These are phyloP conservation scores for Trichogramma pretiosum DNA, from an alignment of 1,140 invertebrate species.

Conservation along the genomic window DNA sequence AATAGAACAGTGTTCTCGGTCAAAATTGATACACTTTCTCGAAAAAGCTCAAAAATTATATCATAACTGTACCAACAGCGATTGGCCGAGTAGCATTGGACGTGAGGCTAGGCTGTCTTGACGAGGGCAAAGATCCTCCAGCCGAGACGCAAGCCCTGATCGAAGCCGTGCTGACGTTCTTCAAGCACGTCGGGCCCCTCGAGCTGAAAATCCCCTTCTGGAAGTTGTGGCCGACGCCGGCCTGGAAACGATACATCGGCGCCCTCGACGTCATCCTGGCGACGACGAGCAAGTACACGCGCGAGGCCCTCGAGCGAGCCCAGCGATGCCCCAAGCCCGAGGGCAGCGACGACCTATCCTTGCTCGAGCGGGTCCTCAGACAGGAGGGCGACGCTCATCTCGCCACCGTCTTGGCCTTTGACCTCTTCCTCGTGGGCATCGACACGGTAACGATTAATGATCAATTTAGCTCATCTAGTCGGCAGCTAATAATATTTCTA, in stretches of 20 bases:
- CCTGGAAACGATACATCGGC: conserved; percentile 64
- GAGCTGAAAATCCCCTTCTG: conserved; percentile 74
- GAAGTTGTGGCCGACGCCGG: conserved; percentile 65
- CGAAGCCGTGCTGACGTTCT: conserved; percentile 68
- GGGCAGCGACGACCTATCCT: conserved; percentile 46
- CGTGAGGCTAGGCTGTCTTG: conserved; percentile 66
- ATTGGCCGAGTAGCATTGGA: conserved; percentile 73
- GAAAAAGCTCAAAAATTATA: too few species aligned
- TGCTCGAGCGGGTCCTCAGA: conserved; percentile 55
- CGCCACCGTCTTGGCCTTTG: conserved; percentile 67
- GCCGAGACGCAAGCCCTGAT: conserved; percentile 67
- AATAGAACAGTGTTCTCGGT: too few species aligned
- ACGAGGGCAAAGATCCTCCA: conserved; percentile 46
- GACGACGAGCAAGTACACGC: conserved; percentile 51
- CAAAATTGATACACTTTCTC: too few species aligned
- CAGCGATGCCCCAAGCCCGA: conserved; percentile 39
- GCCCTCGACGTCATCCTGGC: conserved; percentile 58
- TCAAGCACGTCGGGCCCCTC: conserved; percentile 67
- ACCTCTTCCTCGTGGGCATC: conserved; percentile 78
- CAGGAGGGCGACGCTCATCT: conserved; percentile 58
- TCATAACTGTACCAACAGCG: conserved; percentile 46
- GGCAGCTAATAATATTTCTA: not conserved
- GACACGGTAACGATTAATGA: conserved; percentile 67
- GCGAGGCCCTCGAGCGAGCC: conserved; percentile 23
- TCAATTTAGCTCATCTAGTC: too few species aligned